Conservation (phyloP, 2,888 invertebrate genomes). For the Lasioglossum villosulum region DNA sequence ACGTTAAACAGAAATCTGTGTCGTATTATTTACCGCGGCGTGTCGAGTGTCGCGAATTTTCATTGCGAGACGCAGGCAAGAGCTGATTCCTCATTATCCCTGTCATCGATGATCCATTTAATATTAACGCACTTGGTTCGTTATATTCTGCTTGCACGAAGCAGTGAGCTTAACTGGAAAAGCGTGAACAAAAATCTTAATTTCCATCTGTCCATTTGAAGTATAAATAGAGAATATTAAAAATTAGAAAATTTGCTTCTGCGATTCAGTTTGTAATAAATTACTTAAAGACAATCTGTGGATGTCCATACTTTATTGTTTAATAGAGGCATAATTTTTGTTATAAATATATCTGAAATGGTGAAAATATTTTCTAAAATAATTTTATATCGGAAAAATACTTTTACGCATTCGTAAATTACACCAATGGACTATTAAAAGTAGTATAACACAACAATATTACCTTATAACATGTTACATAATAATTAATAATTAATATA, state of each 20-base stretch:
- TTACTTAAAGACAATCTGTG: background rate
- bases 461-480: background rate
- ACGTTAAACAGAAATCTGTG: background rate
- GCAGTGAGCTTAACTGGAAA: background rate
- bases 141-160: background rate
- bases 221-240: background rate
- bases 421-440: background rate
- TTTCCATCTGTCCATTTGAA: background rate
- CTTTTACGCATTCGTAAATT: background rate
- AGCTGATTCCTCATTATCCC: background rate
- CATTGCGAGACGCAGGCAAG: background rate
- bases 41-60: background rate
- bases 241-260: background rate
- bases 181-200: background rate
- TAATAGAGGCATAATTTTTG: background rate
- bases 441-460: background rate
- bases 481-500: too few relatives aligned
- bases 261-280: background rate
- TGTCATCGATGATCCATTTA: conserved; percentile 1
- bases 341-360: background rate
- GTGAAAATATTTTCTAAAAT: background rate
- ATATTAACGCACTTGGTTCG: background rate
- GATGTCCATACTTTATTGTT: background rate
- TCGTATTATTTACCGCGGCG: background rate
- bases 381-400: background rate